Base-by-base conservation (phyloP, 2,113 vertebrate genomes). In the Platycercus adscitus region DNA sequence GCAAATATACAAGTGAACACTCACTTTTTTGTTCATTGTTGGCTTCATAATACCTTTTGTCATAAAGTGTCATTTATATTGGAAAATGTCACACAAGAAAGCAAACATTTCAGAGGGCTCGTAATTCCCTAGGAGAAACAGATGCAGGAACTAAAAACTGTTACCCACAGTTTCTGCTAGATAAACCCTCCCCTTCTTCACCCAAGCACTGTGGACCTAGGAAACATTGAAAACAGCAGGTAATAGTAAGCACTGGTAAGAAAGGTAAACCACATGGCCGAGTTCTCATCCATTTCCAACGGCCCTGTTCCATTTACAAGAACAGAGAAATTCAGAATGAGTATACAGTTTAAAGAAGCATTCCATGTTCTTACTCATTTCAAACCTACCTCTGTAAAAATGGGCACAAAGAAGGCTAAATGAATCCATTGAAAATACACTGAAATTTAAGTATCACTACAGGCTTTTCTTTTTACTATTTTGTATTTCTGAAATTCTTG, bases 51-150 rank as follows among this genome's bases (percentile, higher is more conserved):
- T 55, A 64, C 5, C 19, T 17, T 64, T 17, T 64, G 28, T 86
- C 41, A 52, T 46, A 21, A 83, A 84, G 16, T 60, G 50, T 78
- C 35, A 81, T 79, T 83, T 84, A 47, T 64, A 95, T 21, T 88
- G 25, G 65, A 80, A 93, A 94, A 84, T 33, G 35, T 86, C 91
- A 95, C 47, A 47, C 64, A 75, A 84, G 55, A 88, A 92, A 90
- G 83, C 72, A 96, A 95, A 93, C 47, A 92, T 81, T 93, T 84
- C 82, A 64, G 8, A 81, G 60, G 86, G 33, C 26, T 64, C 11
- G 0, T 7, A 69, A 69, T 49, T 88, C 83, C 65, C 69, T 15
- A 21, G 11, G 21, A 43, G 15, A 91, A 71, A 65, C 39, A 93
- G 39, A 63, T 44, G 81, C 12, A 55, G 76, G 71, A 94, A 78